Conservation (phyloP, 2,797 vertebrate genomes). For the Scleropages formosus region DNA sequence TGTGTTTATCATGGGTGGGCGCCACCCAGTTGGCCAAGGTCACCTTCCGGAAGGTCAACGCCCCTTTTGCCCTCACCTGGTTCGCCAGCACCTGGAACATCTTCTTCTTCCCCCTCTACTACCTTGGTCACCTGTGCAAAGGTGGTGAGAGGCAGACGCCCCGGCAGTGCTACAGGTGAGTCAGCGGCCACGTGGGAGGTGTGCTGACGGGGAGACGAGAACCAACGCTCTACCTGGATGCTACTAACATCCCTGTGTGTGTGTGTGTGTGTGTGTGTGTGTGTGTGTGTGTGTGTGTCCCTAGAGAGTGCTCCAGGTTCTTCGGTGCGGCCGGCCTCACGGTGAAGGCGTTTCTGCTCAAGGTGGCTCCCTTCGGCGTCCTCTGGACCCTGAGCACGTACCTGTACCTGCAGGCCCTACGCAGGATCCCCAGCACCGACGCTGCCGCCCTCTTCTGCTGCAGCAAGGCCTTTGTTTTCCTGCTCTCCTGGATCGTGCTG, state of each 20-base stretch:
- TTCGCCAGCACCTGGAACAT: slow-evolving; percentile 95
- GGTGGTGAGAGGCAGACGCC: slow-evolving; percentile 85
- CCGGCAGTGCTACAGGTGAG: slow-evolving; percentile 89
- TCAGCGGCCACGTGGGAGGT: not conserved
- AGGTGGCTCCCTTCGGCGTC: slow-evolving; percentile 90
- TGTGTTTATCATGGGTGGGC: slow-evolving; percentile 89
- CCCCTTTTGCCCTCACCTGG: slow-evolving; percentile 93
- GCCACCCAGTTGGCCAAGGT: slow-evolving; percentile 90
- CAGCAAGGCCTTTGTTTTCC: slow-evolving; percentile 97
- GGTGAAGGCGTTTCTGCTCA: slow-evolving; percentile 88
- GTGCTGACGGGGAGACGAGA: not conserved
- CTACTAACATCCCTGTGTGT: not conserved
- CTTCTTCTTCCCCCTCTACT: slow-evolving; percentile 92
- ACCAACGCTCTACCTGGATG: not conserved
- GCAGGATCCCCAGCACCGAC: slow-evolving; percentile 95
- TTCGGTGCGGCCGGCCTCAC: slow-evolving; percentile 92
- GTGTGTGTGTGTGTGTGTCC: too few species aligned
- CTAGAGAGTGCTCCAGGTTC: slow-evolving; percentile 74
- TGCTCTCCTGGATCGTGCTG: slow-evolving; percentile 97
- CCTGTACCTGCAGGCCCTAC: slow-evolving; percentile 97
- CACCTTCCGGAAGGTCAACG: slow-evolving; percentile 82
- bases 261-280: too few species aligned
- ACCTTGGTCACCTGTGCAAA: slow-evolving; percentile 84
- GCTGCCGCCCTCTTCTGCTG: slow-evolving; percentile 96
- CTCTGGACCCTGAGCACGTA: slow-evolving; percentile 98